These are phyloP conservation scores for Trichogramma dendrolimi DNA, from an alignment of 2,888 invertebrate genomes.

Conservation along the genomic window DNA sequence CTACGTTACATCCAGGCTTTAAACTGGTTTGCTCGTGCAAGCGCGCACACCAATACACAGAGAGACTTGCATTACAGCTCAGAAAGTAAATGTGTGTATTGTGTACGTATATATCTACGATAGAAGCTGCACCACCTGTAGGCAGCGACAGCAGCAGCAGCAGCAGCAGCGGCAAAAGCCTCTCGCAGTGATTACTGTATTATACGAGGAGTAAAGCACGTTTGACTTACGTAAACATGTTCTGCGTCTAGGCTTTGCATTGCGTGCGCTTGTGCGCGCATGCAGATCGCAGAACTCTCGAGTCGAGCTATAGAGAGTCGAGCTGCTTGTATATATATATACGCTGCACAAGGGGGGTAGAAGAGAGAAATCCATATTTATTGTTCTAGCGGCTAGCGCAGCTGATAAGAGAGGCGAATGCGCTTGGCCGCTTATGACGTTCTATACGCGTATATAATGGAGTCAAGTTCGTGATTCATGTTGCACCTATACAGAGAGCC, in stretches of 20 bases:
- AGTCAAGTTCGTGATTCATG: slow-evolving; percentile 1
- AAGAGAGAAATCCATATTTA: slow-evolving; percentile 13
- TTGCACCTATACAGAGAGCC: background rate
- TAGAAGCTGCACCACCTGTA: slow-evolving; percentile 14
- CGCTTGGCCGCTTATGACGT: background rate
- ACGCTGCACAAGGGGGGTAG: background rate
- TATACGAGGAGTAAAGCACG: too few relatives aligned
- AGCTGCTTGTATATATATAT: background rate
- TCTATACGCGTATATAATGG: slow-evolving; percentile 8
- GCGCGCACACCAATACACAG: too few relatives aligned
- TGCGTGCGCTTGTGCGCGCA: background rate
- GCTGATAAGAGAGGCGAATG: too few relatives aligned
- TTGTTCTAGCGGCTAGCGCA: slow-evolving; percentile 7
- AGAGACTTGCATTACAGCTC: too few relatives aligned
- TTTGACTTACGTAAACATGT: slow-evolving; percentile 14
- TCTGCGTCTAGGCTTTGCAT: background rate
- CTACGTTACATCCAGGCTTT: background rate
- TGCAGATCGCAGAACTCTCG: background rate
- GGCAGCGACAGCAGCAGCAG: background rate
- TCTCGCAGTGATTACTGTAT: too few relatives aligned
- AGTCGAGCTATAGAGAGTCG: background rate
- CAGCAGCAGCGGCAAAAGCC: background rate
- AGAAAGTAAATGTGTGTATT: too few relatives aligned
- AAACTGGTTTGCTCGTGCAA: slow-evolving; percentile 9
- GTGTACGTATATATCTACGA: too few relatives aligned